A percentile compares a stretch with the other conserved stretches of the same genome.
Evolutionary conservation across 2,888 invertebrate genomes (phyloP).

Genomic region (Eugnorisma glareosa): DNA sequence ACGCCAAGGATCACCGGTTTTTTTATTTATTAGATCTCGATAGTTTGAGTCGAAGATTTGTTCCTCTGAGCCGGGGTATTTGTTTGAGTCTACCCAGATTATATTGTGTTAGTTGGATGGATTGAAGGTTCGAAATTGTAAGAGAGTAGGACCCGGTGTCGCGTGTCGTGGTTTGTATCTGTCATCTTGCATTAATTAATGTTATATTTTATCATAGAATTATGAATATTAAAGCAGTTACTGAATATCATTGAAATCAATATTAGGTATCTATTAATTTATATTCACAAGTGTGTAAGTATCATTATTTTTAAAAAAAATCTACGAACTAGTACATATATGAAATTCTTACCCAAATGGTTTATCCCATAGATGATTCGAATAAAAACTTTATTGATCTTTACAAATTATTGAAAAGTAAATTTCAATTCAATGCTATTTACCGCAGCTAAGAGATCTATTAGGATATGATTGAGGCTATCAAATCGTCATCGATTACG

Average conservation of each 20-base stretch:
- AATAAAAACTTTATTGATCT: too few species aligned
- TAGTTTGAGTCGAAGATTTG: too few species aligned
- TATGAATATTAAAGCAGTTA: neutral
- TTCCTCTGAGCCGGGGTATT: neutral
- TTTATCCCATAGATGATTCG: neutral
- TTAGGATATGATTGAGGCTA: slow-evolving; percentile 31
- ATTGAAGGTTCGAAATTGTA: neutral
- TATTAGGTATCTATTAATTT: neutral
- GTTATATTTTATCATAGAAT: neutral
- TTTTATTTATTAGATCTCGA: neutral
- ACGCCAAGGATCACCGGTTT: neutral
- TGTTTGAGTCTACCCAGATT: neutral
- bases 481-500: slow-evolving; percentile 32
- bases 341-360: neutral
- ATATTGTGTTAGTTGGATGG: neutral
- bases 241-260: neutral
- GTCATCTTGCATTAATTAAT: too few species aligned
- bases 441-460: neutral
- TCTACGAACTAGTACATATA: neutral
- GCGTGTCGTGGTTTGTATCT: neutral
- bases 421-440: slow-evolving; percentile 12
- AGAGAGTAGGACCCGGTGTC: too few species aligned
- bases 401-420: too few species aligned
- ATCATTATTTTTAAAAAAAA: neutral
- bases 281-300: neutral